phyloP scores from a whole-genome alignment of 2,113 vertebrate species.

The Corydoras sp. region DNA sequence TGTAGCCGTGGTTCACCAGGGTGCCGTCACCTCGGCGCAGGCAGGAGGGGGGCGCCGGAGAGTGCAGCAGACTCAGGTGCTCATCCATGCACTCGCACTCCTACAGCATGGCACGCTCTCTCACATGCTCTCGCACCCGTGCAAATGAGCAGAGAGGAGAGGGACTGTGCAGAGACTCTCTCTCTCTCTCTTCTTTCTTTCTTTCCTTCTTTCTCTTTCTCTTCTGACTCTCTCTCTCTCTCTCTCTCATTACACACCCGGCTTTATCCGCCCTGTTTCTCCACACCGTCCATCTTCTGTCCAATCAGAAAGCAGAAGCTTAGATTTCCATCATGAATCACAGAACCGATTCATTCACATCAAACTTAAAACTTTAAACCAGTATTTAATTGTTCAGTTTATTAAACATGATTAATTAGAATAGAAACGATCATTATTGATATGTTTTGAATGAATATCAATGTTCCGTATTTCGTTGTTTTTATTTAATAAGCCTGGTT shows the following conservation, averaged over 20 bases:
- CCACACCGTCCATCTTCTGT: constrained; percentile 42
- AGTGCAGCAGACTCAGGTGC: constrained; percentile 82
- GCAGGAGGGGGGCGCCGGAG: constrained; percentile 73
- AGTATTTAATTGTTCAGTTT: too few relatives aligned
- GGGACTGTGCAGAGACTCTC: too few relatives aligned
- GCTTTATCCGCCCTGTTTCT: constrained; percentile 18
- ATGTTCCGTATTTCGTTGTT: too few relatives aligned
- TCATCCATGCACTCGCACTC: constrained; percentile 76
- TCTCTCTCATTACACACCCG: background rate
- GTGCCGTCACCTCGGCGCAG: constrained; percentile 68
- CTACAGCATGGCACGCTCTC: too few relatives aligned
- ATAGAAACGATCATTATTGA: too few relatives aligned
- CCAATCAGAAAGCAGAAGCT: constrained; percentile 60
- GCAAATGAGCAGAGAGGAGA: too few relatives aligned
- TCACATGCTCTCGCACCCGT: too few relatives aligned
- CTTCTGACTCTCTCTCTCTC: too few relatives aligned
- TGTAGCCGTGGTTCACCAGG: constrained; percentile 80
- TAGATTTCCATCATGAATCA: background rate
- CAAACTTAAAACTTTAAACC: background rate
- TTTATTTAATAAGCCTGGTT: too few relatives aligned
- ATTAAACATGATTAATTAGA: too few relatives aligned
- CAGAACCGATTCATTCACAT: background rate
- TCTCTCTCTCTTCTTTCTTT: too few relatives aligned
- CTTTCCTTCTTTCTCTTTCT: too few relatives aligned
- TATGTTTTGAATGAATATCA: background rate